phyloP scores from a whole-genome alignment of 1,140 invertebrate species.

The Musca domestica region DNA sequence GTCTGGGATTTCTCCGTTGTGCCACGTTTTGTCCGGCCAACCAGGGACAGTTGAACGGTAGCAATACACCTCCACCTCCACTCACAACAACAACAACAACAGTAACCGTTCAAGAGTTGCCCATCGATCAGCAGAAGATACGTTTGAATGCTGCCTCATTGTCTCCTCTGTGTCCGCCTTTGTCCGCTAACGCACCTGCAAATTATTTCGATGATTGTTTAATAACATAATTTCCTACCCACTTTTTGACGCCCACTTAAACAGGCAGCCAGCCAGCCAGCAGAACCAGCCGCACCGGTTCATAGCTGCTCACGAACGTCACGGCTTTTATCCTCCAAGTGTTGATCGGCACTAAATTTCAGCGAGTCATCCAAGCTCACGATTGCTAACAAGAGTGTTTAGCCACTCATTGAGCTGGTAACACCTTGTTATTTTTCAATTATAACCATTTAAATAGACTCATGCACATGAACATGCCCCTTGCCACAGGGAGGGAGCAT shows the following conservation, averaged over 20 bases:
- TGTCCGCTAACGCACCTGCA: constrained; percentile 16
- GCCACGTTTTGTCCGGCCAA: too few relatives aligned
- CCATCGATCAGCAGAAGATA: too few relatives aligned
- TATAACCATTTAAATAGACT: constrained; percentile 1
- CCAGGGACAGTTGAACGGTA: too few relatives aligned
- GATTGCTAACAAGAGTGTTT: constrained; percentile 19
- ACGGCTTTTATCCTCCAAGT: too few relatives aligned
- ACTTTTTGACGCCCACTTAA: constrained; percentile 46
- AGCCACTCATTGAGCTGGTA: constrained; percentile 11
- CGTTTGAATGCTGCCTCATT: background rate
- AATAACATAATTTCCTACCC: constrained; percentile 51
- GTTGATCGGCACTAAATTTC: background rate
- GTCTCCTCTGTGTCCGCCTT: background rate
- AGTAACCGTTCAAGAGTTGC: too few relatives aligned
- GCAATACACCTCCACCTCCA: too few relatives aligned
- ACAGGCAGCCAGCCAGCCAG: constrained; percentile 23
- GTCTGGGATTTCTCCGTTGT: too few relatives aligned
- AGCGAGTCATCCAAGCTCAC: constrained; percentile 5
- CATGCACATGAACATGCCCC: background rate
- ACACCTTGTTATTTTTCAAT: constrained; percentile 25
- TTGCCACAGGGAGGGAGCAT: background rate
- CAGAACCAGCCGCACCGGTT: too few relatives aligned
- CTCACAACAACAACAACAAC: too few relatives aligned
- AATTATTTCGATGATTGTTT: constrained; percentile 30
- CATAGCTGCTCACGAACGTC: too few relatives aligned